Base-by-base conservation (phyloP, 35 echinoderm and acorn worm genomes). In the Nesometra sesokonis region DNA sequence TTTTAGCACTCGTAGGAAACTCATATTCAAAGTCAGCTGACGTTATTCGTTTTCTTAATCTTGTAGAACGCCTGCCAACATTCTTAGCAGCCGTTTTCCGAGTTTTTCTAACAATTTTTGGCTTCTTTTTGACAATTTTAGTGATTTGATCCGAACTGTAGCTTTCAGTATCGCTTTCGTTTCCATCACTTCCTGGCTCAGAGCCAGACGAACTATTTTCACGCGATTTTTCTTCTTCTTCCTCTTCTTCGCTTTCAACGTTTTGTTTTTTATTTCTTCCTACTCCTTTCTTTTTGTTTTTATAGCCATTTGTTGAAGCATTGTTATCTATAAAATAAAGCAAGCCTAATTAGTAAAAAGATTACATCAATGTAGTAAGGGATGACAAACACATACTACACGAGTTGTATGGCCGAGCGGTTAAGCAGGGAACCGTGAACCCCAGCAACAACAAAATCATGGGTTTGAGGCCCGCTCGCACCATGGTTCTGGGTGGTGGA, bases 1-100 rank as follows among this genome's bases (percentile, higher is more conserved):
- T 34, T 34, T 81, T 34, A 81, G 32, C 31, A 34, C 79, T 81
- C 32, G 82, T 34, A 8, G 67, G 46, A 40, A 77, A 80, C 5
- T 52, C 43, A 13, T 89, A 67, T 29, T 93, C 92, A 84, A 87
- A 82, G 46, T 93, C 92, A 36, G 84, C 85, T n/a, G 88, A 93
- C 27, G 85, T 57, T 27, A 77, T 52, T 30, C 86, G 78, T 37
- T 33, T 30, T 38, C 83, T 81, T 34, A 36, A 78, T 38, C 80
- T 88, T 2, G 78, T 35, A 5, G 67, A 79, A 11, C 31, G 40
- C 35, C 85, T 76, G 0, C 78, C 29, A 11, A 32, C 81, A 9
- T 38, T 46, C 84, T 81, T 82, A 57, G 82, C 77, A 33, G 36
- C 89, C 13, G 87, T 5, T 40, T 92, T 87, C 32, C 77, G 86